These are phyloP conservation scores for Channa maculata DNA, from an alignment of 2,113 vertebrate genomes.

Conservation along the genomic window DNA sequence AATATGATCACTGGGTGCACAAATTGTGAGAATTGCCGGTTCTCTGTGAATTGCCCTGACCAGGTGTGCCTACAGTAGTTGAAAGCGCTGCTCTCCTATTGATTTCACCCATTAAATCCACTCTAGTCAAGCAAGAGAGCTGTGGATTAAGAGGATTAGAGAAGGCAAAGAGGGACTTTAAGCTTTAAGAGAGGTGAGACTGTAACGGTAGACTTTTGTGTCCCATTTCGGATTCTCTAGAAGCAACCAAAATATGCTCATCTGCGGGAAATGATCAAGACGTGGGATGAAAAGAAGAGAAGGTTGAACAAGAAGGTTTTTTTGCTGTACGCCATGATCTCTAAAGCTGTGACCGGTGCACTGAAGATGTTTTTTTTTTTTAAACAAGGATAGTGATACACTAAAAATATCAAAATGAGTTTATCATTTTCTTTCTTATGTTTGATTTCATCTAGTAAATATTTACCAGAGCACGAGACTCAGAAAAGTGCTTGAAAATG, in stretches of 20 bases:
- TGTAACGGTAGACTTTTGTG: slow-evolving; percentile 47
- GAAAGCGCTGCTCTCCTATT: slow-evolving; percentile 37
- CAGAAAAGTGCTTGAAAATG: no score
- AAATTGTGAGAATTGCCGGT: slow-evolving; percentile 7
- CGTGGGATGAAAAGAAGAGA: slow-evolving; percentile 84
- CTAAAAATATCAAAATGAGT: background rate
- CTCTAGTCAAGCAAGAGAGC: slow-evolving; percentile 38
- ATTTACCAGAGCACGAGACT: no score
- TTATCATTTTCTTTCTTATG: no score
- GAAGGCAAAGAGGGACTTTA: slow-evolving; percentile 35
- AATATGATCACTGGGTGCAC: slow-evolving; percentile 10
- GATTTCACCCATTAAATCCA: slow-evolving; percentile 59
- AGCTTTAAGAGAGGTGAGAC: slow-evolving; percentile 43
- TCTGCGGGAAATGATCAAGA: slow-evolving; percentile 84
- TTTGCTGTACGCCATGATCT: slow-evolving; percentile 84
- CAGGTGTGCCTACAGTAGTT: slow-evolving; percentile 49
- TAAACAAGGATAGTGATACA: background rate
- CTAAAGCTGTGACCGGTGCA: slow-evolving; percentile 81
- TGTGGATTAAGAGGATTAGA: slow-evolving; percentile 69
- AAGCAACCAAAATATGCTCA: slow-evolving; percentile 84
- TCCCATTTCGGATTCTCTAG: slow-evolving; percentile 57
- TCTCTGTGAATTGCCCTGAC: slow-evolving; percentile 19
- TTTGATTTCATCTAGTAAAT: no score
- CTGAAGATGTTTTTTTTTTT: slow-evolving; percentile 64
- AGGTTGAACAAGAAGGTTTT: slow-evolving; percentile 63